Conservation (phyloP, 2,113 vertebrate species). For the Tautogolabrus adspersus region DNA sequence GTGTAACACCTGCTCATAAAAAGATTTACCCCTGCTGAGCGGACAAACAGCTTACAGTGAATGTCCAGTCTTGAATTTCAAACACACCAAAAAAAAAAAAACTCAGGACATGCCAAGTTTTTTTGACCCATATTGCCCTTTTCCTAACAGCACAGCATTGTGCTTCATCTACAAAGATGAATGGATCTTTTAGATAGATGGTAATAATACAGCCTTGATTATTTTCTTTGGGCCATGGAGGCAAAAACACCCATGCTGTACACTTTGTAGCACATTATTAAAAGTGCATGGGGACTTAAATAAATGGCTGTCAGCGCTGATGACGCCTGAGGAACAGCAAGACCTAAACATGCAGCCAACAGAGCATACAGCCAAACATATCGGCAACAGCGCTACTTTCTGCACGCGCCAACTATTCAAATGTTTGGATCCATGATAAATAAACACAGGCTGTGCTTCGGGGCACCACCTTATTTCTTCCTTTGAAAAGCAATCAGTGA, state of each 20-base stretch:
- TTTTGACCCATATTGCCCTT: slow-evolving; percentile 55
- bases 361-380: slow-evolving; percentile 56
- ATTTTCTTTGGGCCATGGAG: slow-evolving; percentile 74
- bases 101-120: slow-evolving; percentile 10
- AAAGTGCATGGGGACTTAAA: slow-evolving; percentile 56
- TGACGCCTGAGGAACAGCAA: slow-evolving; percentile 64
- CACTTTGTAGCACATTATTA: slow-evolving; percentile 50
- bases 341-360: slow-evolving; percentile 62
- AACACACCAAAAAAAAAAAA: not conserved
- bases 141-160: slow-evolving; percentile 52
- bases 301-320: slow-evolving; percentile 68
- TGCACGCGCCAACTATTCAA: slow-evolving; percentile 59
- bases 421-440: slow-evolving; percentile 75
- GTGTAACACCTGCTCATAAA: slow-evolving; percentile 46
- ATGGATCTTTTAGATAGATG: slow-evolving; percentile 59
- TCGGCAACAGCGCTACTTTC: slow-evolving; percentile 55
- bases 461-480: slow-evolving; percentile 57
- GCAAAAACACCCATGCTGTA: slow-evolving; percentile 57
- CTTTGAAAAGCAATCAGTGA: slow-evolving; percentile 74
- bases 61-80: slow-evolving; percentile 2
- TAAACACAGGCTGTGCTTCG: slow-evolving; percentile 66
- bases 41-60: slow-evolving; percentile 36
- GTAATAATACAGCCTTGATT: slow-evolving; percentile 65
- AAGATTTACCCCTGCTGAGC: slow-evolving; percentile 27
- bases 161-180: slow-evolving; percentile 62